Evolutionary conservation across 2,797 vertebrate genomes (phyloP).

Genomic region (Toxotes lorentzi): DNA sequence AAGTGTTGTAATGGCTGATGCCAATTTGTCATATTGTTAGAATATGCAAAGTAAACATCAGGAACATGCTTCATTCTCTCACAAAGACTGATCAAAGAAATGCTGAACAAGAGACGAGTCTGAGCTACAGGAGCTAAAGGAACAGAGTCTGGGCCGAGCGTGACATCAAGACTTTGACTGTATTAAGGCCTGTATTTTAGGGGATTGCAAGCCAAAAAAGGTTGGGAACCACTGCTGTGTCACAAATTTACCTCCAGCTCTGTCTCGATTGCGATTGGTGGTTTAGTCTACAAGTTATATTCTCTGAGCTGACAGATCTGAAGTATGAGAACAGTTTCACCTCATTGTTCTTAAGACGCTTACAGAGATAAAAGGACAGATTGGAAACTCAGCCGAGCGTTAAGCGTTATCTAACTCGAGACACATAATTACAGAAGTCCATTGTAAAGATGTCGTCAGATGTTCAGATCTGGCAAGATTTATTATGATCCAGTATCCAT

Average conservation of each 20-base stretch:
- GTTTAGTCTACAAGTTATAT: neutral
- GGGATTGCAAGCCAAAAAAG: neutral
- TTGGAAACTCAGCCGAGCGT: neutral
- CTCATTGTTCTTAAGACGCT: neutral
- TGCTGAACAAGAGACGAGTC: neutral
- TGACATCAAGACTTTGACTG: neutral
- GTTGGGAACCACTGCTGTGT: constrained; percentile 1
- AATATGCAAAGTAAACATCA: neutral
- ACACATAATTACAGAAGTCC: neutral
- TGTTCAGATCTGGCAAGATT: neutral
- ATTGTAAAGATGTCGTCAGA: neutral
- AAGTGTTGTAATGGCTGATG: neutral
- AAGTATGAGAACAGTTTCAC: neutral
- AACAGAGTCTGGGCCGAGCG: neutral
- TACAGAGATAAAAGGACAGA: neutral
- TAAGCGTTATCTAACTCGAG: neutral
- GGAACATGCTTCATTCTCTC: neutral
- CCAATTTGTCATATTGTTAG: neutral
- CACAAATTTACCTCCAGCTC: neutral
- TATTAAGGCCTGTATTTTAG: neutral
- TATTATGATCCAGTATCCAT: neutral
- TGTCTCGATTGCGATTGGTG: neutral
- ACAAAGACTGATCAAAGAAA: neutral
- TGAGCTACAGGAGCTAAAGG: neutral
- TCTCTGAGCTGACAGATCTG: neutral